Conservation (phyloP, 2,888 invertebrate genomes). For the Rhyacophila evoluta region DNA sequence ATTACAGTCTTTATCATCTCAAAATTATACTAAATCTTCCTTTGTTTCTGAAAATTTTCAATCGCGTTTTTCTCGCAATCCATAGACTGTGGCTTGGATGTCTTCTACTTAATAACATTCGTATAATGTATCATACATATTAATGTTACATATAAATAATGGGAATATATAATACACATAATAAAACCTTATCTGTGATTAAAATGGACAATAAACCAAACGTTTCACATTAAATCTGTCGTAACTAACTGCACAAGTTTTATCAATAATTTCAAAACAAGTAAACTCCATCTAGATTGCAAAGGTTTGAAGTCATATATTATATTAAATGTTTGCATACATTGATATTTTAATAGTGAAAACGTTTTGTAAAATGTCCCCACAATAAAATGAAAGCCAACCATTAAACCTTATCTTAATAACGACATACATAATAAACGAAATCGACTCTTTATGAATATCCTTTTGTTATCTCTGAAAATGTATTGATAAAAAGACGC, state of each 20-base stretch:
- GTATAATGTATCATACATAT: too few species aligned
- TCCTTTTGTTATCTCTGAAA: slow-evolving; percentile 37
- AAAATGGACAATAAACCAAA: too few species aligned
- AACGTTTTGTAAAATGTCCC: slow-evolving; percentile 31
- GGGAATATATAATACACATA: too few species aligned
- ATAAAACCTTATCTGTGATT: too few species aligned
- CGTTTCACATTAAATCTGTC: too few species aligned
- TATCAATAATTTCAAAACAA: neutral
- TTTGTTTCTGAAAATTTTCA: too few species aligned
- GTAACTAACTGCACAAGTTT: neutral
- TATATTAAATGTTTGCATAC: slow-evolving; percentile 31
- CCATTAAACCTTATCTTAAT: slow-evolving; percentile 44
- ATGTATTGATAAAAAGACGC: neutral
- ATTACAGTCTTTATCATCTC: too few species aligned
- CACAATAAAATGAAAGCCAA: slow-evolving; percentile 33
- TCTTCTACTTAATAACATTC: too few species aligned
- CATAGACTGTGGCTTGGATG: too few species aligned
- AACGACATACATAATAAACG: slow-evolving; percentile 45
- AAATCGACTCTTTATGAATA: slow-evolving; percentile 36
- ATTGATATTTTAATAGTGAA: slow-evolving; percentile 28
- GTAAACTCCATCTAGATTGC: neutral
- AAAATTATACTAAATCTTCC: too few species aligned
- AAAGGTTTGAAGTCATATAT: slow-evolving; percentile 2
- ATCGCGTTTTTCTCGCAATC: too few species aligned
- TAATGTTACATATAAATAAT: too few species aligned